Base-by-base conservation (phyloP, 2,797 vertebrate species). In the Rhinogobio ventralis region DNA sequence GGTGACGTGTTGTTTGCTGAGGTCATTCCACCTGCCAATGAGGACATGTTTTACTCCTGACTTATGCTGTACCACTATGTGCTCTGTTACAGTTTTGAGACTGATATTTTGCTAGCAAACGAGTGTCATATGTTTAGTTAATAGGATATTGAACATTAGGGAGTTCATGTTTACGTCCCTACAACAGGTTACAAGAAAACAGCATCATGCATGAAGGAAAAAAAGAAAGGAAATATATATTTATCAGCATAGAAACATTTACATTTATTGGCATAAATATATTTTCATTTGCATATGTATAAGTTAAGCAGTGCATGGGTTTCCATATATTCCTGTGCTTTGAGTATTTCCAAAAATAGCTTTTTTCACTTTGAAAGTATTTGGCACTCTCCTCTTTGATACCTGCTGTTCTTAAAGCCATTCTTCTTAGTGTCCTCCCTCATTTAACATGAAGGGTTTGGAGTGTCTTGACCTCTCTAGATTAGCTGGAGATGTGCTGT, bases 341-440 rank as follows among this genome's bases (percentile, higher is more conserved):
- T 28, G 25, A 64, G 5, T 81, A 57, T 55, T 71, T 69, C n/a
- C 36, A 60, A 71, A 42, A n/a, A 39, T 15, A 55, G 13, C 13
- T 23, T 39, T n/a, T 3, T 71, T 25, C 23, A 46, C 39, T 2
- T 25, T 46, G 42, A 72, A 45, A 42, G 15, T 33, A 14, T n/a
- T 20, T 53, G 28, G 3, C 46, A 15, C 17, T 33, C 4, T n/a
- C 25, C 19, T 83, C 71, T 81, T 78, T 73, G 78, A 39, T 72
- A 20, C 36, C 66, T 84, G 45, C 79, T 80, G 25, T 76, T 78
- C 72, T 84, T 72, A 66, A 85, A 79, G 62, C 72, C 74, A 15
- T 79, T 46, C 49, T 83, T 77, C 81, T 85, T 86, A 79, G 51
- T 79, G 74, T 86, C 81, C 33, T 46, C n/a, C 20, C 51, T 84